These are phyloP conservation scores for Cheirogaleus medius DNA, from an alignment of 2,113 vertebrate genomes.

Conservation along the genomic window DNA sequence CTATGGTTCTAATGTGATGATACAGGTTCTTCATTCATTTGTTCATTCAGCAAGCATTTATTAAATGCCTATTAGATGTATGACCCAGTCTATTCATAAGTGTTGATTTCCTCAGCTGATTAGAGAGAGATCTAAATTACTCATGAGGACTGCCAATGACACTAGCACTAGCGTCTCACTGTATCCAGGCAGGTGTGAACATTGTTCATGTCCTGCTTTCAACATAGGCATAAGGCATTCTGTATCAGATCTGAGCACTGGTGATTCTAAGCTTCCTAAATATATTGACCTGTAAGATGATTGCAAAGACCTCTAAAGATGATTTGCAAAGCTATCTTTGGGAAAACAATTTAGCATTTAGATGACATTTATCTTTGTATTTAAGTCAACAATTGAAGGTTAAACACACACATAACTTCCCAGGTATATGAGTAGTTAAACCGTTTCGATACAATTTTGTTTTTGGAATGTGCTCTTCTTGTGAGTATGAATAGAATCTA, in stretches of 20 bases:
- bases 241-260: not conserved
- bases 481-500: not conserved
- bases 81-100: not conserved
- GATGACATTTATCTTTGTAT: not conserved
- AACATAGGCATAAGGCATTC: not conserved
- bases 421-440: not conserved
- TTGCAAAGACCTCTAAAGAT: no score
- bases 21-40: not conserved
- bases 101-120: slow-evolving; percentile 24
- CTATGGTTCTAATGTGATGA: not conserved
- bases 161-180: not conserved
- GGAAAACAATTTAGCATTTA: not conserved
- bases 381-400: not conserved
- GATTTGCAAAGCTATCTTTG: no score
- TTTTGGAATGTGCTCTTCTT: not conserved
- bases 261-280: not conserved
- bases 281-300: not conserved
- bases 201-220: not conserved
- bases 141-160: not conserved
- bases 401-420: not conserved
- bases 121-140: slow-evolving; percentile 35
- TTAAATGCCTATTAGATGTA: not conserved
- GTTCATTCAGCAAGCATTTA: not conserved
- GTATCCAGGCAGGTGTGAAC: not conserved
- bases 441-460: not conserved